Conservation (phyloP, 2,113 vertebrate species). For the Sclerurus mexicanus region DNA sequence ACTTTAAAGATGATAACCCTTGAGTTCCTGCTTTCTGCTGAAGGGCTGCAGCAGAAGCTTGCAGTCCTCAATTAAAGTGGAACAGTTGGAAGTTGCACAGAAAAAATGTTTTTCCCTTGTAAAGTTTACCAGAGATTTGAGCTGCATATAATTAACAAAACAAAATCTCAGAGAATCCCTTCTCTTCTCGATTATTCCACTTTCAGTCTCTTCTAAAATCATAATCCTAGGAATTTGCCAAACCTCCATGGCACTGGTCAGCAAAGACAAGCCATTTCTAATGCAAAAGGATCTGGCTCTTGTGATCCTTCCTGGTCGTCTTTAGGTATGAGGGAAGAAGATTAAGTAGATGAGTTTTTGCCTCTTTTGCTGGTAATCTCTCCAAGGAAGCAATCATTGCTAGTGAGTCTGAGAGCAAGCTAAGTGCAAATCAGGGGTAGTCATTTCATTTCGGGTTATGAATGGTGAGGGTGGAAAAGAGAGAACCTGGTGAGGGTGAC, state of each 20-base stretch:
- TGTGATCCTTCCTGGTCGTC: background rate
- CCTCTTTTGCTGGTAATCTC: background rate
- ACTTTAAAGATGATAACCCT: background rate
- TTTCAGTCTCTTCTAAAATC: background rate
- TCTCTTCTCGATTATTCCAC: background rate
- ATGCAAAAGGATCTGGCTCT: background rate
- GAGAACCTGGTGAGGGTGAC: background rate
- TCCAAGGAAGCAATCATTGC: background rate
- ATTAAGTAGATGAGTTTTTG: slow-evolving; percentile 8
- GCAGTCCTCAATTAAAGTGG: background rate
- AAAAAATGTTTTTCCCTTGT: background rate
- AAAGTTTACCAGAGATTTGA: slow-evolving; percentile 1
- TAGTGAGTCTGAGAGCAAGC: background rate
- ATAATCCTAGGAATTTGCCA: background rate
- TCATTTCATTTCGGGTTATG: background rate
- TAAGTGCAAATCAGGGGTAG: background rate
- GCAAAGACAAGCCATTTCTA: background rate
- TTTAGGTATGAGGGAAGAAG: slow-evolving; percentile 3
- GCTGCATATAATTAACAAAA: background rate
- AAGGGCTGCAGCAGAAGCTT: background rate
- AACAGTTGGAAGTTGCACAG: background rate
- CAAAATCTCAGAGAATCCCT: background rate
- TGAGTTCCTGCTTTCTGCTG: background rate
- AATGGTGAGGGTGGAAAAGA: background rate
- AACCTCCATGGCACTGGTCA: background rate